Conservation (phyloP, 2,888 invertebrate species). For the Sinelater perroti region DNA sequence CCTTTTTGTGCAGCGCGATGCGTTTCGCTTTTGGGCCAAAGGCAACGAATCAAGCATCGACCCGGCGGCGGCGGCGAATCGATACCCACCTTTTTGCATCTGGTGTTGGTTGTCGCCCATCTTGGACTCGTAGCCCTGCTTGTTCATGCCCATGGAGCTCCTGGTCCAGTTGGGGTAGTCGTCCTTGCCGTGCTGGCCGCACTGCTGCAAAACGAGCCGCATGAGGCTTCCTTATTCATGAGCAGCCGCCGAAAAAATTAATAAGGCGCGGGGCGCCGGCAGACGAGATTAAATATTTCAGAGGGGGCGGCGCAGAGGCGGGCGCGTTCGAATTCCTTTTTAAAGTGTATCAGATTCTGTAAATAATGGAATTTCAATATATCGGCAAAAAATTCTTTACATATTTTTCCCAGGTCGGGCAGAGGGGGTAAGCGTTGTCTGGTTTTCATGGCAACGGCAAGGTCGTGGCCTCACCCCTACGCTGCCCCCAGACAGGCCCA, state of each 20-base stretch:
- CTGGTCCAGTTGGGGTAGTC: constrained; percentile 65
- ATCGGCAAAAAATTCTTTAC: constrained; percentile 40
- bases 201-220: constrained; percentile 61
- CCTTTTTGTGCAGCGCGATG: too few relatives aligned
- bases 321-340: constrained; percentile 32
- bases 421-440: constrained; percentile 58
- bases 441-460: constrained; percentile 59
- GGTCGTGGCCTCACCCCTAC: constrained; percentile 56
- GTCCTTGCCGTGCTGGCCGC: constrained; percentile 64
- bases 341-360: constrained; percentile 33
- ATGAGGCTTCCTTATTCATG: too few relatives aligned
- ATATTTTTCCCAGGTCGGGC: constrained; percentile 45
- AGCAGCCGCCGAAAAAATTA: neutral
- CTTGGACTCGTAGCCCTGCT: constrained; percentile 66
- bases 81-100: constrained; percentile 63
- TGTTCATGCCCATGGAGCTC: constrained; percentile 63
- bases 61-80: too few relatives aligned
- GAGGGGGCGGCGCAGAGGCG: constrained; percentile 11
- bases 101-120: constrained; percentile 64
- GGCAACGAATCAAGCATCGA: too few relatives aligned
- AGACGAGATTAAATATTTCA: constrained; percentile 4
- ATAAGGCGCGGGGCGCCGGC: too few relatives aligned
- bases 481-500: constrained; percentile 33
- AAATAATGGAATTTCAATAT: constrained; percentile 38
- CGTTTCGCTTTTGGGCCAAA: too few relatives aligned